Base-by-base conservation (phyloP, 2,113 vertebrate species). In the Ranitomeya imitator region DNA sequence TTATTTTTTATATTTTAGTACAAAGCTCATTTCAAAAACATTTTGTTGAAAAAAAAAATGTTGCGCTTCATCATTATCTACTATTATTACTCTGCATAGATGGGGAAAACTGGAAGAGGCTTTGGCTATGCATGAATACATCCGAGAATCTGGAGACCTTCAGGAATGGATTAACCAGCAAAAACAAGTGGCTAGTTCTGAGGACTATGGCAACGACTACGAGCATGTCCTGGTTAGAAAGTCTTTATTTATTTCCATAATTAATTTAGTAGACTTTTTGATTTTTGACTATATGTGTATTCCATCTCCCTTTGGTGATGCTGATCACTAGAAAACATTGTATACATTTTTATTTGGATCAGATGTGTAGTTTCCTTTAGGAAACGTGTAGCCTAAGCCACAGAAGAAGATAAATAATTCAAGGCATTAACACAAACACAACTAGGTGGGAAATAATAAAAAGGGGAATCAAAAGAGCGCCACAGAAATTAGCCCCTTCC, bases 111-210 rank as follows among this genome's bases (percentile, higher is more conserved):
- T 99, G 5, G 91, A 93, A 83, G 95, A 96, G 80, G 94, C 94
- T 54, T 93, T 97, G 86, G 90, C 89, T 15, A 92, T 97, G 31
- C 96, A 97, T 26, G 95, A 97, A 88, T 97, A 96, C 91, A 90
- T 90, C 65, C 92, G 92, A 23, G 97, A 98, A 90, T 94, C 94
- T 0, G 91, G 93, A 78, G 96, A 97, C 71, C 89, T 97, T 19
- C 94, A 93, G 86, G 94, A 94, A 55, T 97, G 97, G 96, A 95
- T 97, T 89, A 85, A 87, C 79, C 93, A 94, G 88, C 95, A 96
- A 92, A 94, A 91, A 76, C 96, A 94, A 91, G 90, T 60, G 4
- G 95, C 92, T 19, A 91, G 93, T 60, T 95, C 95, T 81, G 92
- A 94, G 91, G 95, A 95, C 67, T 94, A 94, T 10, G 96, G 96